Base-by-base conservation (phyloP, 2,797 vertebrate genomes). In the Alauda arvensis region DNA sequence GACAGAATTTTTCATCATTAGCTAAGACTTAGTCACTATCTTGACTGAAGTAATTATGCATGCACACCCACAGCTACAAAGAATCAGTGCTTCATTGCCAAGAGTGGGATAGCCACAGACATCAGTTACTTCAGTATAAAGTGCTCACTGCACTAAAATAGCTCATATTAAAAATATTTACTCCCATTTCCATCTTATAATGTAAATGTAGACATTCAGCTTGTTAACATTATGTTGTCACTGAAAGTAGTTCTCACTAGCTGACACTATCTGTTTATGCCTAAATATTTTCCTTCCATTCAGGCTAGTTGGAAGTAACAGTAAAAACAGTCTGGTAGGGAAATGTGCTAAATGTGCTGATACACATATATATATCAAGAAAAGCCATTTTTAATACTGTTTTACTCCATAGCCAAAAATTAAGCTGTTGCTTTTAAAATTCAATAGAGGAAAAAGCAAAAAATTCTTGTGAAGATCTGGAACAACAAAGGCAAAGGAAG, bases 281-380 rank as follows among this genome's bases (percentile, higher is more conserved):
- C 28, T 56, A 94, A 93, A 94, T 94, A 93, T 93, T 95, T 94
- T 85, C 49, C 9, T 81, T 80, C 60, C 20, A 66, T 87, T 91
- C 70, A 90, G 53, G 48, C 79, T 92, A 90, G 49, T 67, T 90
- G 79, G 85, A 85, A 94, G 49, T 76, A 94, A 60, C 70, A 92
- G 76, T 85, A 78, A 92, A 94, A 92, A 87, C 92, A 89, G 20
- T 76, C 86, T 94, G 72, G 3, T 10, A 70, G 2, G 25, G 26
- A 57, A 88, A 83, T 55, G 20, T 72, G 78, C 48, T 88, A 85
- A 89, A 75, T 48, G 7, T 76, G 76, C 60, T 83, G 49, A 75
- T 91, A 56, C 14, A 60, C 25, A 66, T 16, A 83, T 48, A 83
- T 48, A 26, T 71, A 75, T 39, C 72, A 89, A 83, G 39, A 46